These are phyloP conservation scores for Argyra leucocephala DNA, from an alignment of 2,888 invertebrate genomes.

Conservation along the genomic window DNA sequence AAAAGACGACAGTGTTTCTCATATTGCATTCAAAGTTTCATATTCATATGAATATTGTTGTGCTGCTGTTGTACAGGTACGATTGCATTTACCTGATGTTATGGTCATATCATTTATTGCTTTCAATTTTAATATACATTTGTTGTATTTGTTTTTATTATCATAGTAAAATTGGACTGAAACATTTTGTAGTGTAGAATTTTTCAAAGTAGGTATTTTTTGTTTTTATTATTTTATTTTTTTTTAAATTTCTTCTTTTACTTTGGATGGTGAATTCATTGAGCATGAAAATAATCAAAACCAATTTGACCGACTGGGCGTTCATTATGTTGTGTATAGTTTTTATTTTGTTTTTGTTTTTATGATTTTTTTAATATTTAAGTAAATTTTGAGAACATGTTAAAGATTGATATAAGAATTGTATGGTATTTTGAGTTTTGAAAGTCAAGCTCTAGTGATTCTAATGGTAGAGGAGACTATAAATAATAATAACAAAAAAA, in stretches of 20 bases:
- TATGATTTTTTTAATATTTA: too few relatives aligned
- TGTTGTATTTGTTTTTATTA: neutral
- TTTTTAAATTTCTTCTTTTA: neutral
- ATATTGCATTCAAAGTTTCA: too few relatives aligned
- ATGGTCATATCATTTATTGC: neutral
- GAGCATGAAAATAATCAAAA: slow-evolving; percentile 4
- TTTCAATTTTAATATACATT: too few relatives aligned
- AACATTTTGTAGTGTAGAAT: neutral
- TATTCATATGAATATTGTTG: too few relatives aligned
- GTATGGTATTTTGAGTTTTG: neutral
- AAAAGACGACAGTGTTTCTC: too few relatives aligned
- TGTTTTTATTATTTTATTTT: neutral
- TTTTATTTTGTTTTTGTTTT: too few relatives aligned
- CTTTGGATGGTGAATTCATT: neutral
- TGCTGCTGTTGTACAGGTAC: too few relatives aligned
- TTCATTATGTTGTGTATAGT: neutral
- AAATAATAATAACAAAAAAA: neutral
- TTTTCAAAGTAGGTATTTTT: too few relatives aligned
- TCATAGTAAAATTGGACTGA: neutral
- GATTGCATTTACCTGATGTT: neutral
- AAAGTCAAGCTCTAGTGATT: neutral
- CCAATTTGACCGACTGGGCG: neutral
- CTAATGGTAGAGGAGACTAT: neutral
- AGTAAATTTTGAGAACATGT: too few relatives aligned
- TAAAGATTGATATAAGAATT: too few relatives aligned